Conservation (phyloP, 2,113 vertebrate species). For the Sylvicapra grimmia region DNA sequence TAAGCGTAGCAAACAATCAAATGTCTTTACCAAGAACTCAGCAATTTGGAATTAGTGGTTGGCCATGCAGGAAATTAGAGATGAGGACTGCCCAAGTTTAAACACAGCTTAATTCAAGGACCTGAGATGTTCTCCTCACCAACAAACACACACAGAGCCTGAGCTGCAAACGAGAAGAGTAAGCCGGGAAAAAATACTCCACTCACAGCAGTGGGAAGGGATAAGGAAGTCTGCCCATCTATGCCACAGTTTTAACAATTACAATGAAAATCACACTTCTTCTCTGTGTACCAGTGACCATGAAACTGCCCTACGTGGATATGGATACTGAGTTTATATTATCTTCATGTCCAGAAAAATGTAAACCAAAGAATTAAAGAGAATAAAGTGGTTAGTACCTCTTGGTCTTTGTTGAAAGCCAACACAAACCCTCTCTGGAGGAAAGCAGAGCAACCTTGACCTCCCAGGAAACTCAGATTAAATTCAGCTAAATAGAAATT, state of each 20-base stretch:
- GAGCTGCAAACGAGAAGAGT: background rate
- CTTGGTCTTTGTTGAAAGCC: background rate
- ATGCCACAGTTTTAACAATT: background rate
- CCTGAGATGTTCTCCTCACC: background rate
- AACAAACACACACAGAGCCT: background rate
- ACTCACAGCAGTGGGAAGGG: background rate
- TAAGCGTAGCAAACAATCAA: background rate
- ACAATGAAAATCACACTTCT: background rate
- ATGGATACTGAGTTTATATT: background rate
- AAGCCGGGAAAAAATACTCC: background rate
- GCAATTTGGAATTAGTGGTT: background rate
- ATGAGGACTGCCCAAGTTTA: background rate
- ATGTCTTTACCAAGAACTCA: background rate
- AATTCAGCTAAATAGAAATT: background rate
- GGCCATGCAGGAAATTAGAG: background rate
- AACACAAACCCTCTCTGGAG: background rate
- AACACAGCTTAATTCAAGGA: background rate
- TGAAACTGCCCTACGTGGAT: background rate
- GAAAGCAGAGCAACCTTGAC: background rate
- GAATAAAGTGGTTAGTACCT: background rate
- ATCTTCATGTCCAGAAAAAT: background rate
- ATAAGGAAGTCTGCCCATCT: background rate
- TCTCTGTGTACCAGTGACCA: background rate
- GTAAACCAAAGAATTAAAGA: background rate
- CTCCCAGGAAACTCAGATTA: background rate